Evolutionary conservation across 2,888 invertebrate species (phyloP), one percentile per base, ranked within the genome.

Genomic region (Apotomis turbidana): DNA sequence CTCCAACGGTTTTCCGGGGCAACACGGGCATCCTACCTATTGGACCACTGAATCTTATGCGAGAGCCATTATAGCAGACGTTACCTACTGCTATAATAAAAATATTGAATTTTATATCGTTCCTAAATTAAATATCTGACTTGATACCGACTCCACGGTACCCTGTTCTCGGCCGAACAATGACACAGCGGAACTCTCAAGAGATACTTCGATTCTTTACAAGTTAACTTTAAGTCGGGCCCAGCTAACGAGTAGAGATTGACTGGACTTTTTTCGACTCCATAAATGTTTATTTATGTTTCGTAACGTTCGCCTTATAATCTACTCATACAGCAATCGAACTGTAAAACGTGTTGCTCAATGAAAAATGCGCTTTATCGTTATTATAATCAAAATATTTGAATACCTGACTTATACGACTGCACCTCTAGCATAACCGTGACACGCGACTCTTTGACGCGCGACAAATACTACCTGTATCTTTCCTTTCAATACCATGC

Each of bases 201-300:
- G 90, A 89, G 91, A 90, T 91, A 89, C 91, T 92, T 89, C 83
- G 86, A 87, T 88, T 91, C 90, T 91, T 89, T 88, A 86, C 84
- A 85, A 86, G 87, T 87, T 87, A 85, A 87, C 87, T 89, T 83
- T 81, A 83, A 86, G 83, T 79, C 83, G 79, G 80, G 80, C 78
- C 84, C 83, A 83, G 83, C 89, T 92, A 92, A 92, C 90, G 91
- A 92, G 90, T 87, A 82, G 86, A 87, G 87, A 89, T 89, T 88
- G 90, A 90, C 85, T 88, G 80, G 79, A 88, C 63, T 84, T 85
- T 87, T 85, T 85, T 86, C 82, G 85, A 85, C 83, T 84, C 83
- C 79, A 85, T 83, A 86, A 84, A 87, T 85, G 71, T 81, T 83
- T 82, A 79, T 83, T 80, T 78, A 78, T 79, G 79, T 80, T 67